Conservation (phyloP, 2,888 invertebrate genomes). For the Adela reaumurella region DNA sequence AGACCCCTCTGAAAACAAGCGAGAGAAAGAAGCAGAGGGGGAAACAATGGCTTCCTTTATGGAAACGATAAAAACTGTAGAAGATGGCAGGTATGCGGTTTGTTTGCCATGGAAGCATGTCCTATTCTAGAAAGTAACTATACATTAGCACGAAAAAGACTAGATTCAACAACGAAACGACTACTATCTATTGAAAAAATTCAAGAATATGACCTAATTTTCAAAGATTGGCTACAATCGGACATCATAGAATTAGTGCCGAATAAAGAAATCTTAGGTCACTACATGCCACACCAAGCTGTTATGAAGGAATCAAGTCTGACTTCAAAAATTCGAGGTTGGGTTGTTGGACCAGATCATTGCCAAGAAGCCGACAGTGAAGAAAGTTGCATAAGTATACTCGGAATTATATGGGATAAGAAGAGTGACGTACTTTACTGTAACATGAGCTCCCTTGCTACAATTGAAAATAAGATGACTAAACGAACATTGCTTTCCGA, state of each 20-base stretch:
- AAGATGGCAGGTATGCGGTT: not conserved
- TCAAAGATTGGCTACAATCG: not conserved
- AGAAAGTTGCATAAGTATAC: too few species aligned
- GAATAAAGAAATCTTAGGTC: slow-evolving; percentile 4
- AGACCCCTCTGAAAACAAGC: too few species aligned
- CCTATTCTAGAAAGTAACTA: not conserved
- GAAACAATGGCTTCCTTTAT: too few species aligned
- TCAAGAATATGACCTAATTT: slow-evolving; percentile 1
- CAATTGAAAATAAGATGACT: too few species aligned
- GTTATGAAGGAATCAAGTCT: slow-evolving; percentile 14
- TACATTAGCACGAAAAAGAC: not conserved
- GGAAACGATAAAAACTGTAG: too few species aligned
- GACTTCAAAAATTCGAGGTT: slow-evolving; percentile 13
- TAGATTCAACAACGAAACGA: slow-evolving; percentile 4
- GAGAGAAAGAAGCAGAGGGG: too few species aligned
- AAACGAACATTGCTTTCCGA: too few species aligned
- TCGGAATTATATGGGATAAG: too few species aligned
- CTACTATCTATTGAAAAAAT: not conserved
- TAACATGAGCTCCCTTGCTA: too few species aligned
- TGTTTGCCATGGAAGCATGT: not conserved
- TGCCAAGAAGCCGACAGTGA: too few species aligned
- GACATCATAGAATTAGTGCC: not conserved
- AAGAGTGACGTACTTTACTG: too few species aligned
- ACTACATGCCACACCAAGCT: slow-evolving; percentile 16
- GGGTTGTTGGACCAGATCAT: too few species aligned